A percentile compares a stretch with the other conserved stretches of the same genome.
Conservation (phyloP, 2,797 vertebrate species). For the Phoebastria nigripes region DNA sequence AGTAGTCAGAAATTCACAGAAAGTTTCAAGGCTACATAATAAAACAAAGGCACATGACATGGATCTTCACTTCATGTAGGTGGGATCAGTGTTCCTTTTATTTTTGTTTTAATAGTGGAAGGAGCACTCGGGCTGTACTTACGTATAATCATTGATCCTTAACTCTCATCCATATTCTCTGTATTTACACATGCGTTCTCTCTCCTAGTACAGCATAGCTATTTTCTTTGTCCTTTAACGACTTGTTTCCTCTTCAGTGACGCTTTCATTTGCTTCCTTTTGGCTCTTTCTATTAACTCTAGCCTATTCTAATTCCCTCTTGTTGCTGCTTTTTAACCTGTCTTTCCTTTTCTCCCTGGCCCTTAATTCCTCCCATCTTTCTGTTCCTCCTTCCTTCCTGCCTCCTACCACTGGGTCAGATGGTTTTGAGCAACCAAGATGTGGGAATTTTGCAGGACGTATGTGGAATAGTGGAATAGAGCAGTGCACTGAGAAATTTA, state of each 20-base stretch:
- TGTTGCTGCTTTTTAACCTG: neutral
- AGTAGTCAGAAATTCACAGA: neutral
- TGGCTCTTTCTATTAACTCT: slow-evolving; percentile 36
- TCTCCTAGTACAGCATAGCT: neutral
- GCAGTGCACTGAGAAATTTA: neutral
- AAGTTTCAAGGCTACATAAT: neutral
- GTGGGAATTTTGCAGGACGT: neutral
- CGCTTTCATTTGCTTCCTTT: slow-evolving; percentile 39
- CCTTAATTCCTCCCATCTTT: neutral
- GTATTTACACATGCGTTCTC: neutral
- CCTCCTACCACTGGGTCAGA: neutral
- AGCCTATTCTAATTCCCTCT: neutral
- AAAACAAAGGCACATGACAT: neutral
- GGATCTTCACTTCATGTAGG: neutral
- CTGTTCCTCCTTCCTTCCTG: neutral
- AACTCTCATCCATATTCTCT: neutral
- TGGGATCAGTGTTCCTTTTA: neutral
- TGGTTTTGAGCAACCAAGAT: neutral
- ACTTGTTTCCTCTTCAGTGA: slow-evolving; percentile 35
- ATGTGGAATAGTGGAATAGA: neutral
- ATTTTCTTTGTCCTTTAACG: slow-evolving; percentile 14
- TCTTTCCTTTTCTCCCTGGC: neutral
- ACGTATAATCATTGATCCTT: neutral
- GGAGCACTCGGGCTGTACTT: neutral
- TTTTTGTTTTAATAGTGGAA: neutral